Evolutionary conservation across 2,797 vertebrate species (phyloP).

Genomic region (Phrynocephalus vlangalii): DNA sequence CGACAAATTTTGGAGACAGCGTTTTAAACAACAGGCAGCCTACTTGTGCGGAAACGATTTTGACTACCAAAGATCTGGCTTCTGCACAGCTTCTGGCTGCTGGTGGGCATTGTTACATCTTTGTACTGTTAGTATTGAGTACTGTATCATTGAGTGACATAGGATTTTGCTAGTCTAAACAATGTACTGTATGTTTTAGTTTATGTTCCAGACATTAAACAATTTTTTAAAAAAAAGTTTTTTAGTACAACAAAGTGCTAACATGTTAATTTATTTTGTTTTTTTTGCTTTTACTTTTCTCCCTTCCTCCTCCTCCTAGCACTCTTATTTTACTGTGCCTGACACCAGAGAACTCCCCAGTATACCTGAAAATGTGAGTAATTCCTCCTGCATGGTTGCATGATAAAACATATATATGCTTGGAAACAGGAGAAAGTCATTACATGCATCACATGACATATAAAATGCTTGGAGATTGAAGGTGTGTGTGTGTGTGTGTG

Average conservation of each 20-base stretch:
- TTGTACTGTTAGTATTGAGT: not conserved
- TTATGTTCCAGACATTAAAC: not conserved
- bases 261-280: no score
- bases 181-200: no score
- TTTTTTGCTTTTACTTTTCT: not conserved
- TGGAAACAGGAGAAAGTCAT: not conserved
- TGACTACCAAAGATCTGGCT: not conserved
- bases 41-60: not conserved
- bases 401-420: not conserved
- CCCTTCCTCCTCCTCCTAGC: slow-evolving; percentile 77
- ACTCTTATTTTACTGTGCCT: slow-evolving; percentile 96
- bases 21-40: not conserved
- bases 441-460: not conserved
- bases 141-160: not conserved
- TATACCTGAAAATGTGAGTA: slow-evolving; percentile 97
- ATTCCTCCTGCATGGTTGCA: not conserved
- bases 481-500: not conserved
- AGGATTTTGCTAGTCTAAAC: not conserved
- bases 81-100: not conserved
- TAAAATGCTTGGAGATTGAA: not conserved
- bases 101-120: not conserved
- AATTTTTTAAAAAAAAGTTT: not conserved
- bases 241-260: not conserved
- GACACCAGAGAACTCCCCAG: slow-evolving; percentile 92
- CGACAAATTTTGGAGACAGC: not conserved